Evolutionary conservation across 2,797 vertebrate species (phyloP).

Genomic region (Diplodus sargus): DNA sequence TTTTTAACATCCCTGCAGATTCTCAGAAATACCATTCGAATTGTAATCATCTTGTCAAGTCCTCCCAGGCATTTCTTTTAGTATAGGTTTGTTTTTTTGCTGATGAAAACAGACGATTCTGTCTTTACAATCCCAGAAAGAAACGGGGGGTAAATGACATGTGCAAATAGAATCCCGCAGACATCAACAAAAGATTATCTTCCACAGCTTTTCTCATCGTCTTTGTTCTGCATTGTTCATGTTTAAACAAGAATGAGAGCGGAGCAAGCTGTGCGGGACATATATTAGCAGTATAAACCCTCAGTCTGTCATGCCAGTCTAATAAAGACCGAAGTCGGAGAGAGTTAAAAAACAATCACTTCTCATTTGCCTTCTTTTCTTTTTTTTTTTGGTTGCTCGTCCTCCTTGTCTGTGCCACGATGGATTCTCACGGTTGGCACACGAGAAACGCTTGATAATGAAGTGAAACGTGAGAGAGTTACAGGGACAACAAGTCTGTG

Average conservation of each 20-base stretch:
- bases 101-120: conserved; percentile 19
- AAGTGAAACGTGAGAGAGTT: conserved; percentile 46
- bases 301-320: conserved; percentile 11
- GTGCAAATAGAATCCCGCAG: conserved; percentile 9
- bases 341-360: conserved; percentile 12
- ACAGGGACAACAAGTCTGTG: conserved; percentile 29
- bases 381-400: conserved; percentile 6
- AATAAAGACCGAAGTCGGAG: conserved; percentile 23
- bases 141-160: conserved; percentile 22
- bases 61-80: not conserved
- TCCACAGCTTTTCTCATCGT: conserved; percentile 21
- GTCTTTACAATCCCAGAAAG: not conserved
- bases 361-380: conserved; percentile 16
- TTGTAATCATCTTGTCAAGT: conserved; percentile 4
- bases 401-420: conserved; percentile 9
- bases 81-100: not conserved
- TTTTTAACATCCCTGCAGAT: not conserved
- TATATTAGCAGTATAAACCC: conserved; percentile 33
- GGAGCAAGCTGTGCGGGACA: not conserved
- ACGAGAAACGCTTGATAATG: conserved; percentile 40
- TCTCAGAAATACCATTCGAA: not conserved
- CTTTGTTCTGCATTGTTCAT: conserved; percentile 19
- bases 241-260: conserved; percentile 11
- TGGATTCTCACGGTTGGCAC: conserved; percentile 11
- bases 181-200: conserved; percentile 16